A percentile compares a stretch with the other conserved stretches of the same genome.
phyloP scores from a whole-genome alignment of 2,113 vertebrate species.

The Diphyllodes magnificus region DNA sequence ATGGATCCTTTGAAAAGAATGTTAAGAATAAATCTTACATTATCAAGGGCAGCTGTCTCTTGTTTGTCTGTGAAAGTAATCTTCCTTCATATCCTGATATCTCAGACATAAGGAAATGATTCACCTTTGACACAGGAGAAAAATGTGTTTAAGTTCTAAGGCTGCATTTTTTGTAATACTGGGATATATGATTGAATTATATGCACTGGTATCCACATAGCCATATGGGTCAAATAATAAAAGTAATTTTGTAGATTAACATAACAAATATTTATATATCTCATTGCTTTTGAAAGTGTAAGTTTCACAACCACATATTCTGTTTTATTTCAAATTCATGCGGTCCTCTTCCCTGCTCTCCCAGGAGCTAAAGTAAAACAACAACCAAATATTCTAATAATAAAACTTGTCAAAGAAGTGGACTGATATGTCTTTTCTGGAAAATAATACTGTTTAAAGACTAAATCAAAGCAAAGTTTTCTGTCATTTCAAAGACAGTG shows the following conservation, averaged over 20 bases:
- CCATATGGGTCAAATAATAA: constrained; percentile 55
- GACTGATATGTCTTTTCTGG: neutral
- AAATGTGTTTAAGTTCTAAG: constrained; percentile 51
- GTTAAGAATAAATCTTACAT: constrained; percentile 29
- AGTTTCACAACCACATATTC: neutral
- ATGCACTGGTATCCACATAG: neutral
- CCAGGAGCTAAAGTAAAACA: neutral
- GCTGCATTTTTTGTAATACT: constrained; percentile 18
- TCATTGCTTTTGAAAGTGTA: constrained; percentile 41
- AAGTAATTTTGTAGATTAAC: constrained; percentile 30
- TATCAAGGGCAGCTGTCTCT: constrained; percentile 53
- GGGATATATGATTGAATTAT: neutral
- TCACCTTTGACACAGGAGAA: constrained; percentile 51
- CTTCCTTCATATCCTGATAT: constrained; percentile 51
- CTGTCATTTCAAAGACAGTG: neutral
- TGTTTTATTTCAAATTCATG: constrained; percentile 14
- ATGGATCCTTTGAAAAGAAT: constrained; percentile 24
- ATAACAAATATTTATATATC: constrained; percentile 40
- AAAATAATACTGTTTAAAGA: constrained; percentile 9
- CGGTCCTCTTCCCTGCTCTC: neutral
- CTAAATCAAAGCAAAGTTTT: constrained; percentile 9
- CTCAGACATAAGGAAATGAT: constrained; percentile 53
- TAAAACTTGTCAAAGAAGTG: constrained; percentile 4
- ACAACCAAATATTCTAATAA: constrained; percentile 14
- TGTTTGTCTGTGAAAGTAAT: constrained; percentile 57